Evolutionary conservation across 1,140 invertebrate species (phyloP).

Genomic region (Orchesella cincta): DNA sequence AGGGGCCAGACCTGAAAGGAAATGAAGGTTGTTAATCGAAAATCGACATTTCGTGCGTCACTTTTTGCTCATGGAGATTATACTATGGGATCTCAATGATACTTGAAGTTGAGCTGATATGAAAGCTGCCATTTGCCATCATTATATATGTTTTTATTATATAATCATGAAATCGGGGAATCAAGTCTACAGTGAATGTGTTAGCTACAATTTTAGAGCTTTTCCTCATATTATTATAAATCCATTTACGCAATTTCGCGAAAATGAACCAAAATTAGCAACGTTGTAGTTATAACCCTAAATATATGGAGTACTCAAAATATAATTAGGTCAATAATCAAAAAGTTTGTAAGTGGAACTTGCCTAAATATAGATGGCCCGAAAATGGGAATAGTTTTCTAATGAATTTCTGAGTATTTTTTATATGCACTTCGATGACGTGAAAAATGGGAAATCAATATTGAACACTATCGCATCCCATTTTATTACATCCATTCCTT

Average conservation of each 20-base stretch:
- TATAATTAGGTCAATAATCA: too few species aligned
- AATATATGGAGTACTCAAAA: too few species aligned
- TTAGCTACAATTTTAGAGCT: not conserved
- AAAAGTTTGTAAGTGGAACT: too few species aligned
- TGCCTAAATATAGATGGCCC: too few species aligned
- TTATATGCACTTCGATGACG: too few species aligned
- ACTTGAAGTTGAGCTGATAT: not conserved
- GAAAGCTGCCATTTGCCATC: not conserved
- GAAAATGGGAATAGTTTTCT: too few species aligned
- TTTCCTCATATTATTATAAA: not conserved
- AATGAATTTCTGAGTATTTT: too few species aligned
- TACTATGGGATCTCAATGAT: not conserved
- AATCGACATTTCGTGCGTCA: slow-evolving; percentile 3
- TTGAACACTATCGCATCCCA: too few species aligned
- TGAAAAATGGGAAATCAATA: too few species aligned
- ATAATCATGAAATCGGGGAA: not conserved
- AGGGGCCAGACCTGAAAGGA: too few species aligned
- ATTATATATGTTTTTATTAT: not conserved
- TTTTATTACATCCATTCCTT: too few species aligned
- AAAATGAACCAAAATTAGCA: not conserved
- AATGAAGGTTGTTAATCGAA: slow-evolving; percentile 15
- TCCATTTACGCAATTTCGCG: not conserved
- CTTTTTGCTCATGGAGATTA: not conserved
- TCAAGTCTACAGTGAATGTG: not conserved
- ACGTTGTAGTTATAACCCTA: too few species aligned